These are phyloP conservation scores for Ctenosaura bakeri DNA, from an alignment of 2,797 vertebrate genomes.

Conservation along the genomic window DNA sequence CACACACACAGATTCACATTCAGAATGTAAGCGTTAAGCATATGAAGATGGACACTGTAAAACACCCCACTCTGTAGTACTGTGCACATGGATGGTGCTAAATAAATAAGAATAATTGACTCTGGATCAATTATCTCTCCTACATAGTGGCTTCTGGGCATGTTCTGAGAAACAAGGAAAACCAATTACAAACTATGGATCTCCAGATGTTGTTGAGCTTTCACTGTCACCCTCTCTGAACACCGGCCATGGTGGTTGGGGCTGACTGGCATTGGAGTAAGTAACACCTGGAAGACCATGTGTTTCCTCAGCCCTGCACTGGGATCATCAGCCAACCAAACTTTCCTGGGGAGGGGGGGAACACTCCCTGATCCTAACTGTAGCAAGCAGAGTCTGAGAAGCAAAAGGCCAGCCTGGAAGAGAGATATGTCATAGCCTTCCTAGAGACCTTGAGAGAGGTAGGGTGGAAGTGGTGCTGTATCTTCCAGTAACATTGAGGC, in stretches of 20 bases:
- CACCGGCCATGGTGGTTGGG: not conserved
- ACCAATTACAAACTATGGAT: not conserved
- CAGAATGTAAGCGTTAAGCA: not conserved
- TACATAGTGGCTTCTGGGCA: not conserved
- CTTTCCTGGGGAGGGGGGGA: not conserved
- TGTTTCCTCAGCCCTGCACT: not conserved
- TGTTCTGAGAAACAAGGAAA: not conserved
- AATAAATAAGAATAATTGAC: not conserved
- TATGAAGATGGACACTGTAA: not conserved
- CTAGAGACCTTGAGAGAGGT: not conserved
- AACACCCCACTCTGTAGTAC: not conserved
- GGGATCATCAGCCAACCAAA: not conserved
- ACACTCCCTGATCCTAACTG: not conserved
- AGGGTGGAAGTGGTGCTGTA: not conserved
- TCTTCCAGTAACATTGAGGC: no score
- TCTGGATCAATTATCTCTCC: not conserved
- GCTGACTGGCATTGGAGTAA: not conserved
- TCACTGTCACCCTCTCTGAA: not conserved
- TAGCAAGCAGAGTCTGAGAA: not conserved
- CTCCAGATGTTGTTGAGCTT: no score
- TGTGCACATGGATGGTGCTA: not conserved
- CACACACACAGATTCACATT: not conserved
- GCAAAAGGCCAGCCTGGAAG: not conserved
- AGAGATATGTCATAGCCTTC: not conserved
- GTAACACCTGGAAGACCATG: not conserved